Base-by-base conservation (phyloP, 2,888 invertebrate genomes). In the Amiota mariae region DNA sequence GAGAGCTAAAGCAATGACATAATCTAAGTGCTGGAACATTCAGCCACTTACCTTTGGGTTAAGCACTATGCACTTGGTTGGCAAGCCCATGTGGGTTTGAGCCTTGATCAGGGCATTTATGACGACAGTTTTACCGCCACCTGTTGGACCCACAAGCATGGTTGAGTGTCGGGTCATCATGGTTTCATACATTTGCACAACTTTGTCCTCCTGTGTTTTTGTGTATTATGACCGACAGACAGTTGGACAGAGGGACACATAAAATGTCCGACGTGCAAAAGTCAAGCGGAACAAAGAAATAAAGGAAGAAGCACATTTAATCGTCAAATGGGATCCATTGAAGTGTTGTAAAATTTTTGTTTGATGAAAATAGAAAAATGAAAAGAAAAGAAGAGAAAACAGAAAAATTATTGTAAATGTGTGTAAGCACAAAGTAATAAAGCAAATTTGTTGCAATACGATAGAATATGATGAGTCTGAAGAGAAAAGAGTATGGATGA, bases 161-260 rank as follows among this genome's bases (percentile, higher is more conserved):
- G 95, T 93, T 70, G 96, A 96, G 90, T 97, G 97, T 54, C 97
- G 92, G 0, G 96, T 97, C 95, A 96, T 95, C 97, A 97, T 97
- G 0, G 97, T 96, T 91, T 98, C 97, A 87, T 97, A 97, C 88
- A 98, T 87, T 89, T 98, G 97, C 8, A 97, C 94, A 20, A 97
- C 94, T 92, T 97, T 96, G 87, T 96, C 95, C 75, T 95, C 93
- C 95, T 96, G 85, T 96, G 85, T 77, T 81, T 80, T 75, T 72
- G 72, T 78, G 70, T 76, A 78, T 82, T 15, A 54, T 12, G 15
- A 20, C 8, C 18, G 24, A 76, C 72, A 81, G 84, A 81, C 54
- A 54, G 54, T 11, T 11, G 13, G 54, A 85, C n/a, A n/a, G n/a
- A n/a, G n/a, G n/a, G n/a, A 24, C 84, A 82, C 84, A 82, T 79